phyloP scores from a whole-genome alignment of 2,797 vertebrate species.

The Corythornis leucogaster region DNA sequence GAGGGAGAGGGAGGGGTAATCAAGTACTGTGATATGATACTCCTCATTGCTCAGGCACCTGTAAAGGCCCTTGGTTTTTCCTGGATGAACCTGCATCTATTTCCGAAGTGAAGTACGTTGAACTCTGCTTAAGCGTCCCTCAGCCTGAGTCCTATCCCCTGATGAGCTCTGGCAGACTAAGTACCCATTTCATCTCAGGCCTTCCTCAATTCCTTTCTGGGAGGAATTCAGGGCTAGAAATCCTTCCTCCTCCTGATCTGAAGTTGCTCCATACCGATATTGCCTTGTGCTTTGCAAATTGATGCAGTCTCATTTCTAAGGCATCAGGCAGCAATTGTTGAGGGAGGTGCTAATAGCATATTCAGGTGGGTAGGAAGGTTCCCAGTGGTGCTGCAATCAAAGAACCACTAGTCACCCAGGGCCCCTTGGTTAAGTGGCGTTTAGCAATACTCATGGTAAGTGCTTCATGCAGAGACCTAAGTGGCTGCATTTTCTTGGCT shows the following conservation, averaged over 20 bases:
- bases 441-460: neutral
- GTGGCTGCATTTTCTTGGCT: neutral
- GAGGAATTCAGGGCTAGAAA: neutral
- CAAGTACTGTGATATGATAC: neutral
- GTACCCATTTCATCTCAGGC: neutral
- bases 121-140: neutral
- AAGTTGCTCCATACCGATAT: neutral
- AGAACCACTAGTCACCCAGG: neutral
- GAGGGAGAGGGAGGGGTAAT: neutral
- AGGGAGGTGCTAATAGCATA: neutral
- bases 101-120: neutral
- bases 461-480: neutral
- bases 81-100: neutral
- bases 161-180: neutral
- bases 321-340: neutral
- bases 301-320: neutral
- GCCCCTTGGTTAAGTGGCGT: accelerated
- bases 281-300: neutral
- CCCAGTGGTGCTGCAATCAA: neutral
- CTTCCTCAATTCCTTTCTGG: neutral
- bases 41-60: neutral
- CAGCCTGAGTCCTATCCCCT: neutral
- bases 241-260: neutral
- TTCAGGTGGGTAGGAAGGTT: neutral
- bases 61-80: neutral